Evolutionary conservation across 1,140 invertebrate genomes (phyloP).

Genomic region (Ceratina australensis): DNA sequence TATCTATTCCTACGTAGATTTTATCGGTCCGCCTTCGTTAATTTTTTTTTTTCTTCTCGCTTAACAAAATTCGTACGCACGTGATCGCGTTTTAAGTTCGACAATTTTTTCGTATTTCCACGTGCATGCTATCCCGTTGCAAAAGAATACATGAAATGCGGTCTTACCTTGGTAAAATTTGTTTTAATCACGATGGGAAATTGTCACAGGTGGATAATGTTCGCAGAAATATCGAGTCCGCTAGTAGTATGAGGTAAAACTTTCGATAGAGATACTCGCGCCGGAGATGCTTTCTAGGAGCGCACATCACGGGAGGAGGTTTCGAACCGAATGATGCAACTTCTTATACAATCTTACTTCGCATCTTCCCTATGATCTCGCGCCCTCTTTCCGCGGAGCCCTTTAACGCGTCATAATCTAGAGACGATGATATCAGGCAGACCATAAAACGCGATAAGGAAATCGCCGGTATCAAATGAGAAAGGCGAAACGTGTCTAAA

Average conservation of each 20-base stretch:
- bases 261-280: constrained; percentile 47
- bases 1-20: background rate
- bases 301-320: constrained; percentile 47
- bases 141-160: background rate
- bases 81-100: background rate
- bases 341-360: constrained; percentile 46
- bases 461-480: constrained; percentile 8
- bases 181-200: constrained; percentile 35
- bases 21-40: background rate
- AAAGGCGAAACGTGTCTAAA: background rate
- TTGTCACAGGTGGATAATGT: constrained; percentile 39
- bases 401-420: constrained; percentile 42
- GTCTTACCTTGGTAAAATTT: constrained; percentile 18
- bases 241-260: constrained; percentile 33
- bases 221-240: constrained; percentile 37
- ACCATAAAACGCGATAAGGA: constrained; percentile 31
- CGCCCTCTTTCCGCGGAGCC: constrained; percentile 49
- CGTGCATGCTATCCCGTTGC: no score
- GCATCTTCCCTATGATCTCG: constrained; percentile 48
- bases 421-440: constrained; percentile 16
- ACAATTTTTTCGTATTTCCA: no score
- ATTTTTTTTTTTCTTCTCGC: no score
- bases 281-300: constrained; percentile 47
- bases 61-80: constrained; percentile 15
- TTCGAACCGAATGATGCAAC: constrained; percentile 52